Conservation (phyloP, 1,140 invertebrate genomes). For the Aphidius gifuensis region DNA sequence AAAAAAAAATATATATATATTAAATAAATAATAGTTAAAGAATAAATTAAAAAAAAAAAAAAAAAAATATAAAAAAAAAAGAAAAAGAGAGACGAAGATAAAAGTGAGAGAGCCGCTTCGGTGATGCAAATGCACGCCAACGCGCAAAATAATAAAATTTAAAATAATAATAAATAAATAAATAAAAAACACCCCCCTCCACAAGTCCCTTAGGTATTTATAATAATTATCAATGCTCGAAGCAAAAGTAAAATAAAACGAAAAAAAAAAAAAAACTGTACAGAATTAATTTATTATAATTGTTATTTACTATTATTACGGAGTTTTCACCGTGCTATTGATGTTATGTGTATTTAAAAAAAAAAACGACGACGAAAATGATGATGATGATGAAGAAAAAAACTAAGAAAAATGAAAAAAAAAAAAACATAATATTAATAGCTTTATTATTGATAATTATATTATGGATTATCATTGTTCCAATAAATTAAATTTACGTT, state of each 20-base stretch:
- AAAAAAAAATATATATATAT: neutral
- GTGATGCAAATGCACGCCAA: slow-evolving; percentile 29
- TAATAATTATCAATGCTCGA: slow-evolving; percentile 45
- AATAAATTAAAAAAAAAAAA: neutral
- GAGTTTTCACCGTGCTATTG: slow-evolving; percentile 29
- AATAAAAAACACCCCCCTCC: slow-evolving; percentile 22
- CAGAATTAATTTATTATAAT: slow-evolving; percentile 58
- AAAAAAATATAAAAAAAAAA: neutral
- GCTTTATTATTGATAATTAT: slow-evolving; percentile 36
- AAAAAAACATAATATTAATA: slow-evolving; percentile 16
- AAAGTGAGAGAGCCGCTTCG: slow-evolving; percentile 40
- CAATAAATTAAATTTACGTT: slow-evolving; percentile 25
- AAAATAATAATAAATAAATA: slow-evolving; percentile 2
- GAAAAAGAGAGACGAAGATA: slow-evolving; percentile 16
- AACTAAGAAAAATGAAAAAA: neutral
- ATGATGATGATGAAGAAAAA: no score
- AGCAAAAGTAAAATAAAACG: slow-evolving; percentile 24
- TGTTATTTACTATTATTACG: slow-evolving; percentile 50
- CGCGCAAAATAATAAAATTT: slow-evolving; percentile 16
- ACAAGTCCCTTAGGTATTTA: slow-evolving; percentile 28
- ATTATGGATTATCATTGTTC: slow-evolving; percentile 44
- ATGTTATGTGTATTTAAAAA: slow-evolving; percentile 28
- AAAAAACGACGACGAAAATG: no score
- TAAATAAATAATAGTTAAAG: neutral
- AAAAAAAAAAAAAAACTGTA: slow-evolving; percentile 40